These are phyloP conservation scores for Lydus trimaculatus DNA, from an alignment of 2,888 invertebrate species.

Conservation along the genomic window DNA sequence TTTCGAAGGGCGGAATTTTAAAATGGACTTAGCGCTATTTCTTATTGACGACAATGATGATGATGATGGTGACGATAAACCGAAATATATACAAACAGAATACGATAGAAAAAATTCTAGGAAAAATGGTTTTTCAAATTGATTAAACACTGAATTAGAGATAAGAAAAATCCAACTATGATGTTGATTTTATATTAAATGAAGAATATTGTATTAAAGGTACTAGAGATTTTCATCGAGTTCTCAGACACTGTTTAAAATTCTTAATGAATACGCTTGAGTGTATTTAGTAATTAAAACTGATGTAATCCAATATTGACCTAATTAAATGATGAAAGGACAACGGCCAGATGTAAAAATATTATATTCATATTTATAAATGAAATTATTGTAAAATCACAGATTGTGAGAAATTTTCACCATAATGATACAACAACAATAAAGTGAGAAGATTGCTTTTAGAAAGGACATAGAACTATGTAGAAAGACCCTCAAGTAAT, in stretches of 20 bases:
- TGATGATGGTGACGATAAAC: background rate
- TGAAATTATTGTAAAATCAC: no score
- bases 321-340: background rate
- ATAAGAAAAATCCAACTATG: background rate
- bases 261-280: constrained; percentile 22
- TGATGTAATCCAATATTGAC: constrained; percentile 25
- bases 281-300: constrained; percentile 28
- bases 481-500: constrained; percentile 35
- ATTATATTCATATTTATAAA: background rate
- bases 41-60: background rate
- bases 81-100: background rate
- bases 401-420: background rate
- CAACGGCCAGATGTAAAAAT: background rate
- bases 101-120: background rate
- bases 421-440: background rate
- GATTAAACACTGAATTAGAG: no score
- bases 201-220: background rate
- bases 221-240: background rate
- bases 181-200: background rate
- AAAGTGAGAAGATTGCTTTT: background rate
- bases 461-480: constrained; percentile 5
- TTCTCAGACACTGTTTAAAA: constrained; percentile 19
- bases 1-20: constrained; percentile 52
- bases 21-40: constrained; percentile 43
- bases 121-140: no score